Evolutionary conservation across 2,888 invertebrate genomes (phyloP).

Genomic region (Platycheirus albimanus): DNA sequence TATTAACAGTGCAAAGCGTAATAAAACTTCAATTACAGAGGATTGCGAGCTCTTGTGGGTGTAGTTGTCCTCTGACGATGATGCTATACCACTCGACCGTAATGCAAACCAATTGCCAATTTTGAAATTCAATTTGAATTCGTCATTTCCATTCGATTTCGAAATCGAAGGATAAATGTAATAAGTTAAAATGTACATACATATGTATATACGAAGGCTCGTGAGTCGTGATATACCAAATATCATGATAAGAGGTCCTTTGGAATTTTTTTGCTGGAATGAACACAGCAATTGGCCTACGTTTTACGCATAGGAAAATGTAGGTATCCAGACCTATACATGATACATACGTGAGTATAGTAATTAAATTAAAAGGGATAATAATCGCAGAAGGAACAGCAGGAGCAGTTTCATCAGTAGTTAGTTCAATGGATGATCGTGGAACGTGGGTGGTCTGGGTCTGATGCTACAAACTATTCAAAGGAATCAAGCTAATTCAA

Average conservation of each 20-base stretch:
- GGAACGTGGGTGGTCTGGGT: background rate
- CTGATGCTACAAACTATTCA: background rate
- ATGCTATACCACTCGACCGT: constrained; percentile 20
- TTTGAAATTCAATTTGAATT: constrained; percentile 66
- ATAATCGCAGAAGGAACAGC: constrained; percentile 25
- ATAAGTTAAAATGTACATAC: constrained; percentile 58
- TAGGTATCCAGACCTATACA: too few species aligned
- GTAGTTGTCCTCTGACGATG: constrained; percentile 35
- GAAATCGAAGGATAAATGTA: constrained; percentile 59
- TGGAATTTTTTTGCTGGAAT: background rate
- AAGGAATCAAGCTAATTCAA: background rate
- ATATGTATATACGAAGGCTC: background rate
- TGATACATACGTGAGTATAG: constrained; percentile 8
- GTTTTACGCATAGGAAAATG: constrained; percentile 1
- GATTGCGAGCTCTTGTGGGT: constrained; percentile 18
- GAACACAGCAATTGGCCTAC: background rate
- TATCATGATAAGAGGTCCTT: constrained; percentile 41
- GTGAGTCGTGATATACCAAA: constrained; percentile 45
- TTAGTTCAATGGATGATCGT: constrained; percentile 1
- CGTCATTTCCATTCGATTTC: constrained; percentile 60
- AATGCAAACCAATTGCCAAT: constrained; percentile 51
- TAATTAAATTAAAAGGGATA: constrained; percentile 65
- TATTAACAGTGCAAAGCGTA: constrained; percentile 41
- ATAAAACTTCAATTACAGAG: constrained; percentile 55
- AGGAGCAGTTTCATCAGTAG: constrained; percentile 3